Conservation (phyloP, 2,797 vertebrate genomes). For the Erpetoichthys calabaricus region DNA sequence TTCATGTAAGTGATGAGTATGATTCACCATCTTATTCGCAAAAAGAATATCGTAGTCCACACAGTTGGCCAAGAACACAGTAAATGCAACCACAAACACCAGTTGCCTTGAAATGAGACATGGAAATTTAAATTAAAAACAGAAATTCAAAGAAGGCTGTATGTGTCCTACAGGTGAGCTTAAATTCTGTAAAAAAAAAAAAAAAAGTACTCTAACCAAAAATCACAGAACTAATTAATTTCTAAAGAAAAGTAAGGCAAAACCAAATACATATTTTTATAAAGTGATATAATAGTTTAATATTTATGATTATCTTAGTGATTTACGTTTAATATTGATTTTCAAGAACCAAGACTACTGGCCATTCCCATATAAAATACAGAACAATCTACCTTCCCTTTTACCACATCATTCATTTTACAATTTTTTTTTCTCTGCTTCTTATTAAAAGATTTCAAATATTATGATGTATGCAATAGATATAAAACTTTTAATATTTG, state of each 20-base stretch:
- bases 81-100: conserved; percentile 93
- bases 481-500: too few relatives aligned
- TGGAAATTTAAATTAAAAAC: background rate
- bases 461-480: too few relatives aligned
- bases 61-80: conserved; percentile 93
- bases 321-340: too few relatives aligned
- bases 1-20: conserved; percentile 63
- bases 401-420: too few relatives aligned
- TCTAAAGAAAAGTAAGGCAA: background rate
- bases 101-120: conserved; percentile 61
- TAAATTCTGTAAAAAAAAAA: background rate
- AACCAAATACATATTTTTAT: background rate
- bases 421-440: too few relatives aligned
- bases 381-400: too few relatives aligned
- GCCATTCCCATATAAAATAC: too few relatives aligned
- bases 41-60: conserved; percentile 97
- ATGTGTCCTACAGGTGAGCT: background rate
- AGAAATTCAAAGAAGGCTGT: background rate
- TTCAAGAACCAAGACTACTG: too few relatives aligned
- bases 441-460: too few relatives aligned
- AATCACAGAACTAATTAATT: background rate
- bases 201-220: background rate
- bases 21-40: conserved; percentile 94
- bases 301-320: too few relatives aligned
- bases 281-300: background rate